A percentile compares a stretch with the other conserved stretches of the same genome.
These are phyloP conservation scores for Polietes domitor DNA, from an alignment of 2,888 invertebrate genomes.

Conservation along the genomic window DNA sequence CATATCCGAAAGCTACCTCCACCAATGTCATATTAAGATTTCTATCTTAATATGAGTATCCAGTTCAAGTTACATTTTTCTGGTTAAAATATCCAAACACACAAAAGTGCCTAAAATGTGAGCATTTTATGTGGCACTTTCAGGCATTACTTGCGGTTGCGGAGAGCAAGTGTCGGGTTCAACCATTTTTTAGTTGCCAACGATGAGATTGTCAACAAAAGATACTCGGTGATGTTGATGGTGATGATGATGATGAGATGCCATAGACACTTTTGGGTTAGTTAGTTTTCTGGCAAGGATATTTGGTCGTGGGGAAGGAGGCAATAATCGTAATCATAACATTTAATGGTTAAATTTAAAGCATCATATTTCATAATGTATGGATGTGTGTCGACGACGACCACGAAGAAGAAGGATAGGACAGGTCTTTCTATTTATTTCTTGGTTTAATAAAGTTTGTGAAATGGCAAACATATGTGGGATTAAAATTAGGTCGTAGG, in stretches of 20 bases:
- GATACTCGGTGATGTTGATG: conserved; percentile 45
- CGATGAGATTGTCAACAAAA: conserved; percentile 55
- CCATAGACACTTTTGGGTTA: background rate
- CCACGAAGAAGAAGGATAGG: too few relatives aligned
- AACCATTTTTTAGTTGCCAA: conserved; percentile 46
- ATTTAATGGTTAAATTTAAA: conserved; percentile 48
- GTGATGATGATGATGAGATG: conserved; percentile 5
- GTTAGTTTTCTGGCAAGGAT: background rate
- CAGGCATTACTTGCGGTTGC: background rate
- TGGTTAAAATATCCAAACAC: conserved; percentile 10
- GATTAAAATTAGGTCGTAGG: too few relatives aligned
- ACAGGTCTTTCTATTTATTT: background rate
- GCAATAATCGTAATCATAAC: conserved; percentile 56
- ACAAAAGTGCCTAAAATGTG: conserved; percentile 17
- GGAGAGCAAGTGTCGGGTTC: conserved; percentile 51
- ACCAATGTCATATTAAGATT: conserved; percentile 53
- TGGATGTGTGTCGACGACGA: too few relatives aligned
- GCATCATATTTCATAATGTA: conserved; percentile 2
- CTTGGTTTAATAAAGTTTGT: background rate
- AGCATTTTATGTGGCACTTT: background rate
- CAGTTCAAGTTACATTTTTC: background rate
- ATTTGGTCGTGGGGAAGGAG: background rate
- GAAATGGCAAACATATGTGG: background rate
- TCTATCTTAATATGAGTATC: conserved; percentile 59
- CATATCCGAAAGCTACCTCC: background rate